phyloP scores from a whole-genome alignment of 1,140 invertebrate species.

The Drosophila bocqueti region DNA sequence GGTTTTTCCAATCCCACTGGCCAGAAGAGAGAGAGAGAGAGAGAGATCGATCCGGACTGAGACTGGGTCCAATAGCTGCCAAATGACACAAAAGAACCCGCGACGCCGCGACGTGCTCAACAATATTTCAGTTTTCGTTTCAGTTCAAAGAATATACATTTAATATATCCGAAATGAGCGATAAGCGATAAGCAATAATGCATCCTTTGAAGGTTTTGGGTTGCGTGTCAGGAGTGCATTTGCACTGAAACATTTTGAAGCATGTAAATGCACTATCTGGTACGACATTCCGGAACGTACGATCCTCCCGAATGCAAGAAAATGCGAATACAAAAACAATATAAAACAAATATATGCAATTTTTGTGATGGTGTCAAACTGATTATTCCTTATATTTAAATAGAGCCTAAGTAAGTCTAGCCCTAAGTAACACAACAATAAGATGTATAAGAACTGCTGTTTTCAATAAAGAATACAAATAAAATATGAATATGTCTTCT shows the following conservation, averaged over 20 bases:
- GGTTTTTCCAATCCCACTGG: conserved; percentile 11
- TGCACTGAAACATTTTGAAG: conserved; percentile 92
- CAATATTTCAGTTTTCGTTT: conserved; percentile 30
- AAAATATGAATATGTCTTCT: conserved; percentile 34
- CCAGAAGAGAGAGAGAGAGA: conserved; percentile 1
- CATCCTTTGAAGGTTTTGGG: conserved; percentile 87
- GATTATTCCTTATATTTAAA: conserved; percentile 19
- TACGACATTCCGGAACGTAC: conserved; percentile 94
- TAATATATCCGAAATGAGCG: neutral
- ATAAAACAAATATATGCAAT: conserved; percentile 48
- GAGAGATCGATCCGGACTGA: conserved; percentile 14
- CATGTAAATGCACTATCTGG: conserved; percentile 99
- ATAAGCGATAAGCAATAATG: conserved; percentile 24
- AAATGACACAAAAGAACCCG: neutral
- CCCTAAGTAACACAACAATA: conserved; percentile 3
- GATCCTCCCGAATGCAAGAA: conserved; percentile 83
- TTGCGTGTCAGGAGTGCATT: conserved; percentile 98
- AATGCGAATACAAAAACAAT: conserved; percentile 56
- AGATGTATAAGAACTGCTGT: conserved; percentile 21
- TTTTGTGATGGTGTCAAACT: conserved; percentile 67
- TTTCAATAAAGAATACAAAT: conserved; percentile 30
- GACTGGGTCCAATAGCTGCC: conserved; percentile 4
- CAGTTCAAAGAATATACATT: conserved; percentile 22
- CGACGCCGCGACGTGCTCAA: conserved; percentile 26
- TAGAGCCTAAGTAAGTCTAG: conserved; percentile 22